phyloP scores from a whole-genome alignment of 23 tunicate genomes.

The Clavelina lepadiformis region DNA sequence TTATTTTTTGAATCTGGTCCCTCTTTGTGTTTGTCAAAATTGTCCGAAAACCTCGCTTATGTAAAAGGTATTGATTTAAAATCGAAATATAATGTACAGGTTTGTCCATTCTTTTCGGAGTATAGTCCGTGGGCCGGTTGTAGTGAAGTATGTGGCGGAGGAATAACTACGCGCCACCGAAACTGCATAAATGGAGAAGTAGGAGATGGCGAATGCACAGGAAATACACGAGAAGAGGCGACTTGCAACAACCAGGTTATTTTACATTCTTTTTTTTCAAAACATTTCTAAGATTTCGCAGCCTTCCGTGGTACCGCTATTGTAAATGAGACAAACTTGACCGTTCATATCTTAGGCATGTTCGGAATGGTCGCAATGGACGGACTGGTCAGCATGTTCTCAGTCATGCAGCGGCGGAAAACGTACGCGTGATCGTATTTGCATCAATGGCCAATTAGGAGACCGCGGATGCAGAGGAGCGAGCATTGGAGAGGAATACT shows the following conservation, averaged over 20 bases:
- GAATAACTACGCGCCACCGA: constrained; percentile 35
- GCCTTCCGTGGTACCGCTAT: no score
- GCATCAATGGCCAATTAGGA: constrained; percentile 50
- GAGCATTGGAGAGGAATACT: constrained; percentile 11
- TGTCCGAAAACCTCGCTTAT: no score
- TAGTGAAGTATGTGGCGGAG: constrained; percentile 59
- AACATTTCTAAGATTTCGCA: no score
- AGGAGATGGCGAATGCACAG: constrained; percentile 58
- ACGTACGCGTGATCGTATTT: constrained; percentile 28
- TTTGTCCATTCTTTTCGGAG: constrained; percentile 50
- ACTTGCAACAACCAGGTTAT: constrained; percentile 57
- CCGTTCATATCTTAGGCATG: no score
- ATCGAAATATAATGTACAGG: no score
- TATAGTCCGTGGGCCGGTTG: constrained; percentile 67
- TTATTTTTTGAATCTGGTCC: no score
- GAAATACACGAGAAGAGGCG: constrained; percentile 27
- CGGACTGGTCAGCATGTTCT: constrained; percentile 11
- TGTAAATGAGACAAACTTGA: no score
- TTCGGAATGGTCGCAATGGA: constrained; percentile 5
- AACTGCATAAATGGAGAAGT: constrained; percentile 66
- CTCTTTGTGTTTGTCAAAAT: no score
- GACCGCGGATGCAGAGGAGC: constrained; percentile 52
- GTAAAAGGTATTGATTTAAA: no score
- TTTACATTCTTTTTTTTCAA: no score
- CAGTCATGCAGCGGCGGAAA: constrained; percentile 59